Conservation (phyloP, 1,140 invertebrate genomes). For the Polypedilum vanderplanki region DNA sequence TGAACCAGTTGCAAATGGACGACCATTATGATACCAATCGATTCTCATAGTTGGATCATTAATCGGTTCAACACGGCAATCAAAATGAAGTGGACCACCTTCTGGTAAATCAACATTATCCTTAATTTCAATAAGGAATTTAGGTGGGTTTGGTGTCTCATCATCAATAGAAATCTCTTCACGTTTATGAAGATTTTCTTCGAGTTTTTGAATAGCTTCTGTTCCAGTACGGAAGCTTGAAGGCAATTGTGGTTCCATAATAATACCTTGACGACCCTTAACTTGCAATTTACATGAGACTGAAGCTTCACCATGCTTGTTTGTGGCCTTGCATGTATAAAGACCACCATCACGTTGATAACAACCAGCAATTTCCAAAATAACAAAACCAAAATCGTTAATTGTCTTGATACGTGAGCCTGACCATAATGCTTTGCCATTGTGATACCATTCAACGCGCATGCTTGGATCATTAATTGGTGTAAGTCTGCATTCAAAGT, state of each 20-base stretch:
- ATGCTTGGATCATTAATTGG: constrained; percentile 89
- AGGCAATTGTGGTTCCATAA: constrained; percentile 84
- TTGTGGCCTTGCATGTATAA: constrained; percentile 87
- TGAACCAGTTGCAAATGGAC: constrained; percentile 79
- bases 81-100: constrained; percentile 82
- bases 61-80: constrained; percentile 81
- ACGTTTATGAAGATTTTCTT: constrained; percentile 79
- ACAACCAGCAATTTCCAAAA: constrained; percentile 81
- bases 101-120: constrained; percentile 77
- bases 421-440: constrained; percentile 80
- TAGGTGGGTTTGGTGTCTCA: constrained; percentile 76
- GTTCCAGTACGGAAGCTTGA: constrained; percentile 78
- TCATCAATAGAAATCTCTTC: constrained; percentile 76
- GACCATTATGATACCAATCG: constrained; percentile 91
- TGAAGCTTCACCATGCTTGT: constrained; percentile 81
- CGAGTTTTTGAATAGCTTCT: constrained; percentile 81
- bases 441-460: constrained; percentile 94
- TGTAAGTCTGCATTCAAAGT: constrained; percentile 83
- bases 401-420: constrained; percentile 86
- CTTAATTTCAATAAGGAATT: constrained; percentile 77
- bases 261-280: constrained; percentile 75
- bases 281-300: constrained; percentile 80
- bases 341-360: constrained; percentile 81
- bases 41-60: constrained; percentile 82
- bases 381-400: constrained; percentile 90